Evolutionary conservation across 2,797 vertebrate species (phyloP).

Genomic region (Macroramphosus scolopax): DNA sequence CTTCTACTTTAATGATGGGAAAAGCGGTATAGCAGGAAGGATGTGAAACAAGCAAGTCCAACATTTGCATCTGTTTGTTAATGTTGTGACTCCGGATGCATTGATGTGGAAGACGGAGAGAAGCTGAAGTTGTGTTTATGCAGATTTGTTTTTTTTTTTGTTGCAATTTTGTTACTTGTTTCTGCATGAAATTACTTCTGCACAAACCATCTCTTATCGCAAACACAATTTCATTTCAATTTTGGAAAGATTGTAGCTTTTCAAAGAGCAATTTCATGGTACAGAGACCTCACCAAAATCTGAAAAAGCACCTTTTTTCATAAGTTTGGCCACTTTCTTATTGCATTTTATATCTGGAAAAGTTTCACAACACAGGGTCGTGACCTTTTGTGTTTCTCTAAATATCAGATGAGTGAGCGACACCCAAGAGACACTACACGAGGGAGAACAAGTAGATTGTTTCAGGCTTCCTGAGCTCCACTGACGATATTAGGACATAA

Average conservation of each 20-base stretch:
- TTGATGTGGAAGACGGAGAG: neutral
- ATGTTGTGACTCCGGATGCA: constrained; percentile 3
- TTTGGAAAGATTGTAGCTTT: constrained; percentile 9
- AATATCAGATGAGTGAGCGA: too few species aligned
- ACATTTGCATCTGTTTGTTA: constrained; percentile 2
- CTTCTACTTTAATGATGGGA: too few species aligned
- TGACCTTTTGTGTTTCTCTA: too few species aligned
- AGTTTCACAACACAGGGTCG: neutral
- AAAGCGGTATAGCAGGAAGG: too few species aligned
- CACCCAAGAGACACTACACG: too few species aligned
- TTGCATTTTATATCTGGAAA: neutral
- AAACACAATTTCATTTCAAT: constrained; percentile 14
- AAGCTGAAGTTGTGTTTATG: constrained; percentile 21
- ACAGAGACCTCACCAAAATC: neutral
- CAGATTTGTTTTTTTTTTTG: too few species aligned
- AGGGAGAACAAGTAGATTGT: too few species aligned
- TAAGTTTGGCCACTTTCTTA: neutral
- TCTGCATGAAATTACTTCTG: constrained; percentile 24
- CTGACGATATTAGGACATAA: too few species aligned
- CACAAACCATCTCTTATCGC: constrained; percentile 8
- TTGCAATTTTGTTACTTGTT: constrained; percentile 21
- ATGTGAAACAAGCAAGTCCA: too few species aligned
- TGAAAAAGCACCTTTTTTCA: neutral
- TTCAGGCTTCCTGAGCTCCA: too few species aligned
- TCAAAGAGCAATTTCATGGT: constrained; percentile 6